These are phyloP conservation scores for Melipona quadrifasciata DNA, from an alignment of 1,140 invertebrate species.

Conservation along the genomic window DNA sequence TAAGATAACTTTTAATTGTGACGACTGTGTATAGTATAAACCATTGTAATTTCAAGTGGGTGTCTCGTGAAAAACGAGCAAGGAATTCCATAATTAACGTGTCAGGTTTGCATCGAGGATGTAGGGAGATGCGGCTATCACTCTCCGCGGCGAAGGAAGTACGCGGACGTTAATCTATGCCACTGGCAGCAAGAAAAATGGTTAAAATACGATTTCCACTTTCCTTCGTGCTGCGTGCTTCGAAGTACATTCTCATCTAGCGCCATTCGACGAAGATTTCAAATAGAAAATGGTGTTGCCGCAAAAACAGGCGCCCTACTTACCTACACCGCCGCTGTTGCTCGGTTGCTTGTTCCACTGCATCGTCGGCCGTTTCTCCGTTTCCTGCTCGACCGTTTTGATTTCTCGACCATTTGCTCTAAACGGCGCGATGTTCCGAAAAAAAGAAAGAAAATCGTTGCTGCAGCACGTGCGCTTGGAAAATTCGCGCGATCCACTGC, in stretches of 20 bases:
- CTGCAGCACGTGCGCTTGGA: not conserved
- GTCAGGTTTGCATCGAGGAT: not conserved
- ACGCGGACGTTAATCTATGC: not conserved
- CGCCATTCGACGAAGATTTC: constrained; percentile 5
- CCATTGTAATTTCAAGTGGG: not conserved
- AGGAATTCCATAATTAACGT: not conserved
- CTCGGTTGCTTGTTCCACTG: not conserved
- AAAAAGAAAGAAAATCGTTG: not conserved
- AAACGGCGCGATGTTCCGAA: not conserved
- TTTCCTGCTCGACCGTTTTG: not conserved
- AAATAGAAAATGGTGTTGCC: constrained; percentile 35
- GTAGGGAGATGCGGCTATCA: not conserved
- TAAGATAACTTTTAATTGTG: constrained; percentile 38
- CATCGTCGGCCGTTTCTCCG: not conserved
- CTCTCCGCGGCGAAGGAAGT: not conserved
- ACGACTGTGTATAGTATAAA: too few relatives aligned
- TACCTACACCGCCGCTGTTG: constrained; percentile 5
- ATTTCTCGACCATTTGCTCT: not conserved
- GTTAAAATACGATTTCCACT: not conserved
- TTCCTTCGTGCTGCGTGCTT: not conserved
- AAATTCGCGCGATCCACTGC: not conserved
- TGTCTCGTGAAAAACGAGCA: not conserved
- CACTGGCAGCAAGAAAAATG: too few relatives aligned
- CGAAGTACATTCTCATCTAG: not conserved
- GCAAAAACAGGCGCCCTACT: constrained; percentile 55